Percentiles rank a stretch among this genome's conserved stretches.
phyloP scores from a whole-genome alignment of 2,113 vertebrate genomes.

The Platycercus adscitus region DNA sequence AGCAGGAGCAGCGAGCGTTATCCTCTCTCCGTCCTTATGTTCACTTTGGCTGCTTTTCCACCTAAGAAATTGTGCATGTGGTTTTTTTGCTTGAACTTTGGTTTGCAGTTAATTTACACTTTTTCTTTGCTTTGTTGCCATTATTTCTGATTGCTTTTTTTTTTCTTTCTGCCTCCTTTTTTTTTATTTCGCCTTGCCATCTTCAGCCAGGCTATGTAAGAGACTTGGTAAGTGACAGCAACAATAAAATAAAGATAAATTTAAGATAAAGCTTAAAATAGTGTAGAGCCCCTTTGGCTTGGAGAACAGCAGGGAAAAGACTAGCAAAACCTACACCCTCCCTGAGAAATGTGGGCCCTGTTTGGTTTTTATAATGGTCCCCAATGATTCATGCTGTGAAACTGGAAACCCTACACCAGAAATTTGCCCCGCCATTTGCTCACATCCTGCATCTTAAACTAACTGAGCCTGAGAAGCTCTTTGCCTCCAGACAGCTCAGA shows the following conservation, averaged over 20 bases:
- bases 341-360: background rate
- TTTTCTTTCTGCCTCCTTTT: constrained; percentile 71
- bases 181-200: constrained; percentile 77
- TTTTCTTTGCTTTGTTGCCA: constrained; percentile 77
- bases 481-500: background rate
- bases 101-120: constrained; percentile 75
- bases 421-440: background rate
- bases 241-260: constrained; percentile 20
- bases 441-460: background rate
- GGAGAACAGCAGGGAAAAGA: background rate
- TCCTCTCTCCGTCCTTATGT: constrained; percentile 10
- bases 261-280: background rate
- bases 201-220: constrained; percentile 98
- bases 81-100: constrained; percentile 69
- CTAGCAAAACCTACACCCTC: background rate
- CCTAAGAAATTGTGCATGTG: constrained; percentile 69
- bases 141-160: constrained; percentile 84
- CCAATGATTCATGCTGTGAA: background rate
- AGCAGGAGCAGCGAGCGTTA: background rate
- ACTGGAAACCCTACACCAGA: constrained; percentile 16
- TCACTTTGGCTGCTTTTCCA: constrained; percentile 69
- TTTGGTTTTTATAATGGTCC: background rate
- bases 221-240: constrained; percentile 95
- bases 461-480: background rate
- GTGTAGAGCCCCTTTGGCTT: background rate